A percentile compares a stretch with the other conserved stretches of the same genome.
Evolutionary conservation across 2,888 invertebrate species (phyloP).

Genomic region (Priocnemis perturbator): DNA sequence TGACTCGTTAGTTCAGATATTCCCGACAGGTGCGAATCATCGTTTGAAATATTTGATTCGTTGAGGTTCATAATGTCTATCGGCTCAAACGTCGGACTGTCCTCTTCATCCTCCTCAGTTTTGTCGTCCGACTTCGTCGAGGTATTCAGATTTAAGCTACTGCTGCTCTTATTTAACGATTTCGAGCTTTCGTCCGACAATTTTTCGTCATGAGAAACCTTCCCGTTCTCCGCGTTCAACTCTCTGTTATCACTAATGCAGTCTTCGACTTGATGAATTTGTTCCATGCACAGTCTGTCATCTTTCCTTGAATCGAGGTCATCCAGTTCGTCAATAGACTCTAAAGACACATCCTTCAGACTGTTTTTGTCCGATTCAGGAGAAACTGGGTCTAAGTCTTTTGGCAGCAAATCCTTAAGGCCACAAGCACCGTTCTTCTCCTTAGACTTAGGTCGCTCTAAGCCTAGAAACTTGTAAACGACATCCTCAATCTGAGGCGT

Average conservation of each 20-base stretch:
- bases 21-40: constrained; percentile 79
- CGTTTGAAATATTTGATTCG: constrained; percentile 78
- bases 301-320: constrained; percentile 49
- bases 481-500: constrained; percentile 94
- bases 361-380: constrained; percentile 85
- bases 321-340: constrained; percentile 63
- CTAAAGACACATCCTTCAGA: constrained; percentile 71
- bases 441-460: constrained; percentile 82
- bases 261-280: constrained; percentile 27
- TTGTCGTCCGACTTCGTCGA: constrained; percentile 74
- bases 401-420: constrained; percentile 81
- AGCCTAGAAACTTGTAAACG: constrained; percentile 90
- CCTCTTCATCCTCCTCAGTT: constrained; percentile 79
- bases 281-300: constrained; percentile 44
- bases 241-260: constrained; percentile 35
- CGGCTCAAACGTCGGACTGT: constrained; percentile 82
- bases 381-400: constrained; percentile 88
- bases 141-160: constrained; percentile 47
- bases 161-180: constrained; percentile 41
- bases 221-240: constrained; percentile 73
- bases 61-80: constrained; percentile 76
- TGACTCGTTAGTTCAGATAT: constrained; percentile 78
- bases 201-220: constrained; percentile 75
- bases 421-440: constrained; percentile 67
- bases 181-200: constrained; percentile 36